Conservation (phyloP, 2,888 invertebrate genomes). For the Elmis aenea region DNA sequence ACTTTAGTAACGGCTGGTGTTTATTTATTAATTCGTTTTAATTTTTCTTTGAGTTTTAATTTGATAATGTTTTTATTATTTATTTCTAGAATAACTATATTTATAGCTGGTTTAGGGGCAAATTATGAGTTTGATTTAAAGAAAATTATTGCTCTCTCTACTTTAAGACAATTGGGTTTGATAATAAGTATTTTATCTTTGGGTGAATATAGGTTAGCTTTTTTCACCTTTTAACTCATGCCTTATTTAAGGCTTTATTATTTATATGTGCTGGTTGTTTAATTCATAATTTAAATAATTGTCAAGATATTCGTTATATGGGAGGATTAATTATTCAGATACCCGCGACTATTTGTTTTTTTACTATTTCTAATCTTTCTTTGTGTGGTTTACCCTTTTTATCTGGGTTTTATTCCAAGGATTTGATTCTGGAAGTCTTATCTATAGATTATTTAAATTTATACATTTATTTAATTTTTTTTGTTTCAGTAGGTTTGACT, state of each 20-base stretch:
- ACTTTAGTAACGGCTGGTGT: slow-evolving; percentile 74
- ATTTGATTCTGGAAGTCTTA: slow-evolving; percentile 56
- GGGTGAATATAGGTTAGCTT: slow-evolving; percentile 52
- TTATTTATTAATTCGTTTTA: slow-evolving; percentile 71
- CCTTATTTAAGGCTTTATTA: slow-evolving; percentile 67
- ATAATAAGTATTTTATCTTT: slow-evolving; percentile 56
- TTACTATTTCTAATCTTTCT: slow-evolving; percentile 56
- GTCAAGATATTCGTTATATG: slow-evolving; percentile 65
- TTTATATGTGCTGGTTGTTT: slow-evolving; percentile 66
- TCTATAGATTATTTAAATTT: slow-evolving; percentile 52
- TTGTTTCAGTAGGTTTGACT: slow-evolving; percentile 56
- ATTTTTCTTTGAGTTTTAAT: slow-evolving; percentile 46
- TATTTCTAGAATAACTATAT: slow-evolving; percentile 55
- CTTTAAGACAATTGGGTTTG: slow-evolving; percentile 69
- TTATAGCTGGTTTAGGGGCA: slow-evolving; percentile 56
- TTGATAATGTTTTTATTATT: slow-evolving; percentile 50
- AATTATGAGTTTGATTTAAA: slow-evolving; percentile 67
- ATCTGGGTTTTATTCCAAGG: slow-evolving; percentile 53
- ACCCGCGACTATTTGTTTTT: slow-evolving; percentile 60
- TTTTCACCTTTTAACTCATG: slow-evolving; percentile 71
- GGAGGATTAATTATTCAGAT: slow-evolving; percentile 49
- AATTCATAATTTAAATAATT: slow-evolving; percentile 60
- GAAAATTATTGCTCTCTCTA: slow-evolving; percentile 74
- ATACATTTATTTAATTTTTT: slow-evolving; percentile 52
- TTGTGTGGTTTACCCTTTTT: slow-evolving; percentile 63